These are phyloP conservation scores for Drosophila ironensis DNA, from an alignment of 1,140 invertebrate species.

Conservation along the genomic window DNA sequence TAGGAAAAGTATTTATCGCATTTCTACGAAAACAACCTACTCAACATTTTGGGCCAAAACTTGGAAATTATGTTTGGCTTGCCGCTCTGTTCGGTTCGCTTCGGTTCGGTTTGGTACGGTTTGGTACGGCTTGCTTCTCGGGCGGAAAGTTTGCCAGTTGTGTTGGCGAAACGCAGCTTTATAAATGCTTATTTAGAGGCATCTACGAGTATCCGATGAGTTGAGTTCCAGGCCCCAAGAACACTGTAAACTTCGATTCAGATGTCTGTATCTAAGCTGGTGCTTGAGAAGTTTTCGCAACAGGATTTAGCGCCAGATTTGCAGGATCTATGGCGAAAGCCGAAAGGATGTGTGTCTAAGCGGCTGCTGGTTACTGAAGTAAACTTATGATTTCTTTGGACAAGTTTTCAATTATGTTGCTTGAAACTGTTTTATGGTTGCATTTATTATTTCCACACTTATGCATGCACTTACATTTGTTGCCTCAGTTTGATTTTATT, in stretches of 20 bases:
- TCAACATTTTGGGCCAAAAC: slow-evolving; percentile 71
- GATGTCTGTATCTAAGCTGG: slow-evolving; percentile 38
- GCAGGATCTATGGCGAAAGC: slow-evolving; percentile 10
- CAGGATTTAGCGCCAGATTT: slow-evolving; percentile 42
- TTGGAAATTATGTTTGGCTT: slow-evolving; percentile 75
- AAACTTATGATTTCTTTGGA: too few relatives aligned
- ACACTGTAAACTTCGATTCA: slow-evolving; percentile 49
- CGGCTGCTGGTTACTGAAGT: slow-evolving; percentile 6
- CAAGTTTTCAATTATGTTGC: too few relatives aligned
- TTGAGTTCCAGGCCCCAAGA: slow-evolving; percentile 43
- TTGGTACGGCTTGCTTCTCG: slow-evolving; percentile 25
- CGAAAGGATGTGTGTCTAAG: neutral
- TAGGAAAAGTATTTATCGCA: slow-evolving; percentile 68
- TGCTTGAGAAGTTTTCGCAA: slow-evolving; percentile 26
- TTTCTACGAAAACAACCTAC: slow-evolving; percentile 78
- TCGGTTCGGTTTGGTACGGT: neutral
- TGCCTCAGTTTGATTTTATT: neutral
- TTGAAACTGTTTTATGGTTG: too few relatives aligned
- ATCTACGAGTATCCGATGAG: slow-evolving; percentile 73
- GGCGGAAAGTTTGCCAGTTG: slow-evolving; percentile 58
- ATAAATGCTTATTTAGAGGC: slow-evolving; percentile 78
- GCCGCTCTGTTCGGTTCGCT: slow-evolving; percentile 43
- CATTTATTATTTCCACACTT: too few relatives aligned
- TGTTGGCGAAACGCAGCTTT: slow-evolving; percentile 59
- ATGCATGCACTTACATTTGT: too few relatives aligned